phyloP scores from a whole-genome alignment of 2,888 invertebrate genomes.

The Rhagonycha fulva region DNA sequence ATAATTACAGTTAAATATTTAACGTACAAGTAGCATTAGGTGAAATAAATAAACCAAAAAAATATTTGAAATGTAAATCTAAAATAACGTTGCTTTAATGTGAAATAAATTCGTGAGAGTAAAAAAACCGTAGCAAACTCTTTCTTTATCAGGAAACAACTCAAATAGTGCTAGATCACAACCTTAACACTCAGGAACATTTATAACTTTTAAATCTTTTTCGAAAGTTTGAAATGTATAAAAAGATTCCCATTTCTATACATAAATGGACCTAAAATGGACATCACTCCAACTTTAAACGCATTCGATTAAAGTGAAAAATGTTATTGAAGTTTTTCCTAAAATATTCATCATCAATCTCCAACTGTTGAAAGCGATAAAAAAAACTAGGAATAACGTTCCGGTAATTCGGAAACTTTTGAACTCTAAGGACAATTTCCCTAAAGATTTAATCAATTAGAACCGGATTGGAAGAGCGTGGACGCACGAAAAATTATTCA shows the following conservation, averaged over 20 bases:
- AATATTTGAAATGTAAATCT: neutral
- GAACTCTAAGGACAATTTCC: neutral
- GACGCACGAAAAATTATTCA: neutral
- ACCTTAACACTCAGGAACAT: neutral
- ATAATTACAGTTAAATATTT: slow-evolving; percentile 13
- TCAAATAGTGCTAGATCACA: neutral
- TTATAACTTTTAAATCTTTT: neutral
- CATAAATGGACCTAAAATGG: neutral
- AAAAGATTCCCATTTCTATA: neutral
- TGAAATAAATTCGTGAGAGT: neutral
- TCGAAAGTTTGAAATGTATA: neutral
- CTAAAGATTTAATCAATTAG: neutral
- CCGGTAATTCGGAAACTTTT: neutral
- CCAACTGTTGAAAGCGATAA: neutral
- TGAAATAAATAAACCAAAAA: neutral
- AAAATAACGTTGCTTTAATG: neutral
- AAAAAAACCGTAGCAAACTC: neutral
- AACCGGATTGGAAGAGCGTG: neutral
- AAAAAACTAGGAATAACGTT: neutral
- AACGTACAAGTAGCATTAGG: neutral
- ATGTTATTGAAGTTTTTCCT: neutral
- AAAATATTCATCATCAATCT: neutral
- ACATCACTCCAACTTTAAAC: neutral
- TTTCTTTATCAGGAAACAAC: neutral
- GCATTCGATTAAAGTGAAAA: neutral